Percentiles rank a stretch among this genome's conserved stretches.
Conservation (phyloP, 2,113 vertebrate genomes). For the Oxygymnocypris stewartii region DNA sequence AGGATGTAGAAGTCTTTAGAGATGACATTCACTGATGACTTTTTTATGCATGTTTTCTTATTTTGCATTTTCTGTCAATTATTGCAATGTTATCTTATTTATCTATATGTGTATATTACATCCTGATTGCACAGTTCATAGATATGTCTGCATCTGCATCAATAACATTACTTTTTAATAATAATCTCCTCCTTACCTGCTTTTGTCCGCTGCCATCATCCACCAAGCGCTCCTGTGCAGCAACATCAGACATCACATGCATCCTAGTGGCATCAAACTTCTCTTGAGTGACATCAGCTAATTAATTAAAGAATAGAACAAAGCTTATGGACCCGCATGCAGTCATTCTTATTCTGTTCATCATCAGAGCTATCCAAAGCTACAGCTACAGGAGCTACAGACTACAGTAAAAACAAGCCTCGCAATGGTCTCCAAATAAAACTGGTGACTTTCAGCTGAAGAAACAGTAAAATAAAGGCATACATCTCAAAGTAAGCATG, state of each 20-base stretch:
- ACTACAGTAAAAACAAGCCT: too few species aligned
- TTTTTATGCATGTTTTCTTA: too few species aligned
- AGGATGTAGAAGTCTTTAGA: background rate
- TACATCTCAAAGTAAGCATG: background rate
- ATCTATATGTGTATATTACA: background rate
- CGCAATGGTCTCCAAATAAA: too few species aligned
- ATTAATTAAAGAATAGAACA: background rate
- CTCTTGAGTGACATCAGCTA: conserved; percentile 82
- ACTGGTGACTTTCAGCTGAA: background rate
- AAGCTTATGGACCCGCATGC: background rate
- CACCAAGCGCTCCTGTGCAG: conserved; percentile 89
- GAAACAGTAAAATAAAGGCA: background rate
- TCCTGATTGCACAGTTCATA: too few species aligned
- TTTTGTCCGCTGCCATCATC: conserved; percentile 80
- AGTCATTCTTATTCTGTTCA: too few species aligned
- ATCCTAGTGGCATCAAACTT: conserved; percentile 82
- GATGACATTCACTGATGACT: too few species aligned
- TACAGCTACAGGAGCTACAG: too few species aligned
- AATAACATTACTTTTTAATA: too few species aligned
- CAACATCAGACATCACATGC: conserved; percentile 79
- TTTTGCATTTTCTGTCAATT: background rate
- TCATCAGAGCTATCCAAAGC: too few species aligned
- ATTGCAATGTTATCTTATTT: too few species aligned
- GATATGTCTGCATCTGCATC: too few species aligned
- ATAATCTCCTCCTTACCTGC: conserved; percentile 70